Percentiles rank a stretch among this genome's conserved stretches.
These are phyloP conservation scores for Erythrocercus mccallii DNA, from an alignment of 2,113 vertebrate species.

Conservation along the genomic window DNA sequence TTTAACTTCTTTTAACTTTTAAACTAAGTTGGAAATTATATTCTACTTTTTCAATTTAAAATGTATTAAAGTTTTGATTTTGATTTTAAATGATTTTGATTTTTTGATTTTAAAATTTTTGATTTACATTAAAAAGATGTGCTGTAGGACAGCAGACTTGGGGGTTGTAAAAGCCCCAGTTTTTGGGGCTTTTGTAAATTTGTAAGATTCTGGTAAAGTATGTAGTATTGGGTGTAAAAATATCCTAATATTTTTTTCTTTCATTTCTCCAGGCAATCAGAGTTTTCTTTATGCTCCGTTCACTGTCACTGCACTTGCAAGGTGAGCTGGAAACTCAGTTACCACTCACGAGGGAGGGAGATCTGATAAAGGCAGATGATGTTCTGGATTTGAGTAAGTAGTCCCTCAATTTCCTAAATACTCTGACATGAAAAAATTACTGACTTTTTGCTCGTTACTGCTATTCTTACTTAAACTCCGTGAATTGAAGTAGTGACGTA, in stretches of 20 bases:
- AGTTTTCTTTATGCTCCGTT: slow-evolving; percentile 95
- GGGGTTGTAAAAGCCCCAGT: neutral
- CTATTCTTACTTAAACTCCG: neutral
- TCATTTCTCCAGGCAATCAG: slow-evolving; percentile 85
- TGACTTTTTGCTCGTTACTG: neutral
- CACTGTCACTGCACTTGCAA: slow-evolving; percentile 86
- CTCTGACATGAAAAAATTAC: neutral
- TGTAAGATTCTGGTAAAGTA: neutral
- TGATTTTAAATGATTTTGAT: neutral
- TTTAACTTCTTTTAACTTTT: neutral
- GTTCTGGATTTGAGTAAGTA: slow-evolving; percentile 97
- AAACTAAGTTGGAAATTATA: neutral
- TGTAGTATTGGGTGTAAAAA: neutral
- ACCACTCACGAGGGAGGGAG: slow-evolving; percentile 90
- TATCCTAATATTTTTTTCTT: neutral
- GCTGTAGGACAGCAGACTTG: neutral
- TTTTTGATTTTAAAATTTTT: no score
- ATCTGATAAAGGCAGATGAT: slow-evolving; percentile 95
- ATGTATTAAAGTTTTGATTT: neutral
- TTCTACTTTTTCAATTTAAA: neutral
- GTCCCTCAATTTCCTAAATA: neutral
- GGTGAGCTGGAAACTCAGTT: slow-evolving; percentile 91
- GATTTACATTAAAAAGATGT: neutral
- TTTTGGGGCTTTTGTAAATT: no score
- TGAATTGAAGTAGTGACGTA: neutral